Percentiles rank a stretch among this genome's conserved stretches.
These are phyloP conservation scores for Dermatophagoides farinae DNA, from an alignment of 1,140 invertebrate species.

Conservation along the genomic window DNA sequence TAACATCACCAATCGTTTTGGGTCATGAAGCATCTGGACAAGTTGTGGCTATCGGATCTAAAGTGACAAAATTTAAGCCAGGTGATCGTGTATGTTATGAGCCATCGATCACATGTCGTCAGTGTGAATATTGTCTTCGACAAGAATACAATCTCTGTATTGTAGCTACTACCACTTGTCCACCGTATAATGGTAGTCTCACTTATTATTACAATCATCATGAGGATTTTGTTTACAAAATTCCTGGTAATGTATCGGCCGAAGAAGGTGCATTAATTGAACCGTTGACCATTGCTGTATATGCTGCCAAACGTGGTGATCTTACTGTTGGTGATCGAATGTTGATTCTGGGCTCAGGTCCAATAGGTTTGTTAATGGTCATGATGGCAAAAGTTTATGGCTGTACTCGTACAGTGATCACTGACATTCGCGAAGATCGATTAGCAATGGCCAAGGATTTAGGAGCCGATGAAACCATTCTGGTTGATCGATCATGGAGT, in stretches of 20 bases:
- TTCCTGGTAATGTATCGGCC: constrained; percentile 64
- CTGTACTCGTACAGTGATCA: constrained; percentile 42
- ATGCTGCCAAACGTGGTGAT: constrained; percentile 59
- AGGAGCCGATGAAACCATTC: constrained; percentile 51
- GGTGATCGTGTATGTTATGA: constrained; percentile 83
- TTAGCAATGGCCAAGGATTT: constrained; percentile 44
- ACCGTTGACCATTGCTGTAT: constrained; percentile 73
- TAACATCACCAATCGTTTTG: constrained; percentile 63
- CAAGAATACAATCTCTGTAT: constrained; percentile 79
- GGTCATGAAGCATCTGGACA: constrained; percentile 67
- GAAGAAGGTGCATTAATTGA: constrained; percentile 85
- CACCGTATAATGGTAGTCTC: constrained; percentile 23
- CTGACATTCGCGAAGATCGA: constrained; percentile 22
- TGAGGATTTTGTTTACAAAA: constrained; percentile 22
- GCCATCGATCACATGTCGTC: constrained; percentile 65
- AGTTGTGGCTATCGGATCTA: constrained; percentile 43
- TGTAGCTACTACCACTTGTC: constrained; percentile 55
- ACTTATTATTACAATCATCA: constrained; percentile 18
- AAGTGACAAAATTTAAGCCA: constrained; percentile 47
- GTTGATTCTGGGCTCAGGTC: constrained; percentile 67
- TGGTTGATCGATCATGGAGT: constrained; percentile 32
- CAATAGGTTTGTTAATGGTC: constrained; percentile 66
- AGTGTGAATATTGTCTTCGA: constrained; percentile 59
- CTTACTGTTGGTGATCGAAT: constrained; percentile 50
- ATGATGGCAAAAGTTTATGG: constrained; percentile 72